phyloP scores from a whole-genome alignment of 2,888 invertebrate species.

The Scotopteryx bipunctaria region DNA sequence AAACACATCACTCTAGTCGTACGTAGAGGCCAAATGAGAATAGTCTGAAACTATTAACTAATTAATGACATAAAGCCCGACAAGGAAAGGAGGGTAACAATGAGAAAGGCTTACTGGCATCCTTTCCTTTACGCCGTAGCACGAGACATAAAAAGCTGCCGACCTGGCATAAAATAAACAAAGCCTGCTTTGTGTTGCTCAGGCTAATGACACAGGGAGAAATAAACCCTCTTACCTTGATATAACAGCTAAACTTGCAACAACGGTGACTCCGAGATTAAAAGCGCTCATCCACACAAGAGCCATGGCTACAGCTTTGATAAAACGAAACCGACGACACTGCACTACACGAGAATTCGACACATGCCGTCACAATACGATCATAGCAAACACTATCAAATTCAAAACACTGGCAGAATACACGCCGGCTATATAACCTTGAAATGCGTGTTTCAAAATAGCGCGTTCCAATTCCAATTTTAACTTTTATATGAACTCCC shows the following conservation, averaged over 20 bases:
- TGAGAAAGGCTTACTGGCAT: conserved; percentile 3
- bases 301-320: conserved; percentile 74
- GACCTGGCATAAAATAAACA: conserved; percentile 24
- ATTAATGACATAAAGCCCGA: neutral
- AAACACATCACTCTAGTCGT: too few species aligned
- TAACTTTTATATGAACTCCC: conserved; percentile 9
- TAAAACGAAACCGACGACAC: conserved; percentile 41
- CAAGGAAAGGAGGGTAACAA: neutral
- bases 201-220: conserved; percentile 2
- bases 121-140: neutral
- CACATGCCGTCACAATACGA: conserved; percentile 33
- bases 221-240: conserved; percentile 24
- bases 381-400: conserved; percentile 11
- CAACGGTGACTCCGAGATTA: conserved; percentile 85
- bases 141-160: conserved; percentile 15
- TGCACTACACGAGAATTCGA: conserved; percentile 39
- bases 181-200: conserved; percentile 21
- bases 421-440: conserved; percentile 11
- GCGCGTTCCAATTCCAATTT: conserved; percentile 14
- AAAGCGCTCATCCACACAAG: conserved; percentile 85
- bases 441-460: conserved; percentile 17
- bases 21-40: too few species aligned
- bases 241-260: conserved; percentile 82
- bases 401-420: conserved; percentile 9
- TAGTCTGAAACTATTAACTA: too few species aligned